These are phyloP conservation scores for Mythimna impura DNA, from an alignment of 2,888 invertebrate genomes.

Conservation along the genomic window DNA sequence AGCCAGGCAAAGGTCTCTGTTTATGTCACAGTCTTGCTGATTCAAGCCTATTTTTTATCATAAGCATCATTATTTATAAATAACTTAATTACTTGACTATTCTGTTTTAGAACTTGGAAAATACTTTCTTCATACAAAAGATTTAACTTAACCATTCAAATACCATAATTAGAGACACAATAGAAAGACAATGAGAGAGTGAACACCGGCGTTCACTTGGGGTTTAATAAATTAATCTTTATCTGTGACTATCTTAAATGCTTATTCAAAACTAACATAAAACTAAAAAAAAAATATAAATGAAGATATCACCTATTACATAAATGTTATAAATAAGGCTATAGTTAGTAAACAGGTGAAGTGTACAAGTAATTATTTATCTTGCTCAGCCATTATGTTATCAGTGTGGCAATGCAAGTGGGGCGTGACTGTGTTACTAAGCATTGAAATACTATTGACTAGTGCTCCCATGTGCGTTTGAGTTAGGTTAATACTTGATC, in stretches of 20 bases:
- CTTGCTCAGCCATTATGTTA: constrained; percentile 55
- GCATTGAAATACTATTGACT: constrained; percentile 43
- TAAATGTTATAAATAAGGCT: constrained; percentile 26
- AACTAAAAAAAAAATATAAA: neutral
- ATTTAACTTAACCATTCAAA: neutral
- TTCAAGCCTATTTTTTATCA: neutral
- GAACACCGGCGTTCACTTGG: too few relatives aligned
- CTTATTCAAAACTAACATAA: neutral
- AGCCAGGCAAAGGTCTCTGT: neutral
- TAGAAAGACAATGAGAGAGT: too few relatives aligned
- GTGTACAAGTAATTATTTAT: constrained; percentile 59
- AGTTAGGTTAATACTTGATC: neutral
- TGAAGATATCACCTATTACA: constrained; percentile 26
- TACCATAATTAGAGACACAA: too few relatives aligned
- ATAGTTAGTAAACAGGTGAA: constrained; percentile 48
- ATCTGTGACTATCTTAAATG: too few relatives aligned
- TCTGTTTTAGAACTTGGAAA: neutral
- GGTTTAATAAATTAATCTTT: neutral
- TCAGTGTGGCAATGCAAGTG: constrained; percentile 53
- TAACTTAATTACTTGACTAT: neutral
- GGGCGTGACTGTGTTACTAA: constrained; percentile 53
- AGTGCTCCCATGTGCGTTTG: neutral
- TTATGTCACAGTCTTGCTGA: neutral
- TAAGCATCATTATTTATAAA: neutral
- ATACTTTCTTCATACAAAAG: neutral